phyloP scores from a whole-genome alignment of 2,888 invertebrate species.

The Teleogryllus oceanicus region DNA sequence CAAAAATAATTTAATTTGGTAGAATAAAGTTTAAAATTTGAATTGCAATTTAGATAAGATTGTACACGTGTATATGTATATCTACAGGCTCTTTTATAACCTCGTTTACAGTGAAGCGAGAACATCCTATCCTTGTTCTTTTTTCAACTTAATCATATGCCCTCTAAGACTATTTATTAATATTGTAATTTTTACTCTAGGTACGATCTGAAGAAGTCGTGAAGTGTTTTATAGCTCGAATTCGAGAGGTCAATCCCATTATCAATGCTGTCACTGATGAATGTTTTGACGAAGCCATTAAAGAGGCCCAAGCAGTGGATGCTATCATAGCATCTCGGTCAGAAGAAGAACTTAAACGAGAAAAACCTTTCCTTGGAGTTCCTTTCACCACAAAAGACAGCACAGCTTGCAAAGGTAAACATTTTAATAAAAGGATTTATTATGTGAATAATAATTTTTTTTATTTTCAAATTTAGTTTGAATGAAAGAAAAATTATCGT shows the following conservation, averaged over 20 bases:
- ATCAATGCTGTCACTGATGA: slow-evolving; percentile 82
- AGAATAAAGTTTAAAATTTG: too few relatives aligned
- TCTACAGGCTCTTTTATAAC: too few relatives aligned
- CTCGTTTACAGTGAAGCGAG: too few relatives aligned
- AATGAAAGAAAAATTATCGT: background rate
- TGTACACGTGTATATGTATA: too few relatives aligned
- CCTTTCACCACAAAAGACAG: slow-evolving; percentile 92
- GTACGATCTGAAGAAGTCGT: slow-evolving; percentile 69
- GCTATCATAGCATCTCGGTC: slow-evolving; percentile 58
- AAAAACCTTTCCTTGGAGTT: slow-evolving; percentile 81
- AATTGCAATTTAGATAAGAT: too few relatives aligned
- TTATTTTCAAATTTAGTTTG: background rate
- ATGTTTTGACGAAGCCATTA: slow-evolving; percentile 70
- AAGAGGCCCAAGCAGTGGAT: slow-evolving; percentile 74
- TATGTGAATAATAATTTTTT: background rate
- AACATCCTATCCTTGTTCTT: background rate
- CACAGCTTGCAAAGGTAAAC: slow-evolving; percentile 66
- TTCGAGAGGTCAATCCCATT: slow-evolving; percentile 68
- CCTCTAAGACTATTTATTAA: background rate
- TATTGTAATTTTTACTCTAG: slow-evolving; percentile 41
- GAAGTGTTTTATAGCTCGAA: slow-evolving; percentile 69
- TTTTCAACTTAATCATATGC: background rate
- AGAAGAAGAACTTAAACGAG: slow-evolving; percentile 58
- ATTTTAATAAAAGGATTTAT: background rate
- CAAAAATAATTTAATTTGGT: background rate